A percentile compares a stretch with the other conserved stretches of the same genome.
These are phyloP conservation scores for Ferrisia virgata DNA, from an alignment of 2,888 invertebrate species.

Conservation along the genomic window DNA sequence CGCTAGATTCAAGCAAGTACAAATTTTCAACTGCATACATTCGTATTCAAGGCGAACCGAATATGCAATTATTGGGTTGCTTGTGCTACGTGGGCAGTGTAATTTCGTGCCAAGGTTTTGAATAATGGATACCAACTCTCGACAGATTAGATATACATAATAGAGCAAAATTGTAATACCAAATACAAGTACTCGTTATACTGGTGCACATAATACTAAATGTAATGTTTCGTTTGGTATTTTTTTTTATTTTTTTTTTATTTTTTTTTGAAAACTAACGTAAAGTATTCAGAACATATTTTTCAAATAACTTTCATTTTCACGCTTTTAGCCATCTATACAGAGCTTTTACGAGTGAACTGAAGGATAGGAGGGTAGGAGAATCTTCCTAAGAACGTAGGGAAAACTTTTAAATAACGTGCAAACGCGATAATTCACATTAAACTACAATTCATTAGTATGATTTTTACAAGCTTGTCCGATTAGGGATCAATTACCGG, in stretches of 20 bases:
- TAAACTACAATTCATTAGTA: not conserved
- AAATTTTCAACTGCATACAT: not conserved
- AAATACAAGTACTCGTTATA: not conserved
- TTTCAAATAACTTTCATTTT: too few relatives aligned
- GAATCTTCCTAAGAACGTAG: too few relatives aligned
- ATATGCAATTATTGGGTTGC: not conserved
- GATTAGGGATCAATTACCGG: not conserved
- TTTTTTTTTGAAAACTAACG: too few relatives aligned
- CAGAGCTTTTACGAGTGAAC: too few relatives aligned
- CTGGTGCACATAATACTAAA: not conserved
- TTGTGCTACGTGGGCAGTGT: not conserved
- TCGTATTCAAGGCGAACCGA: not conserved
- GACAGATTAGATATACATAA: not conserved
- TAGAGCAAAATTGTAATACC: not conserved
- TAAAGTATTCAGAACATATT: too few relatives aligned
- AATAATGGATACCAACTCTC: not conserved
- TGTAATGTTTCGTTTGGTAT: not conserved
- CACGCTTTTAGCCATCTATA: too few relatives aligned
- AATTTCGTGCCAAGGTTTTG: not conserved
- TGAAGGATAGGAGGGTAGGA: too few relatives aligned
- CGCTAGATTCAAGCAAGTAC: not conserved
- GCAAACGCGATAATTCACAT: too few relatives aligned
- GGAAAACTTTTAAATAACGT: too few relatives aligned
- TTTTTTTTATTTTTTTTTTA: too few relatives aligned
- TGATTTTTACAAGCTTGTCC: not conserved